phyloP scores from a whole-genome alignment of 1,140 invertebrate species.

The Leptinotarsa defecta region DNA sequence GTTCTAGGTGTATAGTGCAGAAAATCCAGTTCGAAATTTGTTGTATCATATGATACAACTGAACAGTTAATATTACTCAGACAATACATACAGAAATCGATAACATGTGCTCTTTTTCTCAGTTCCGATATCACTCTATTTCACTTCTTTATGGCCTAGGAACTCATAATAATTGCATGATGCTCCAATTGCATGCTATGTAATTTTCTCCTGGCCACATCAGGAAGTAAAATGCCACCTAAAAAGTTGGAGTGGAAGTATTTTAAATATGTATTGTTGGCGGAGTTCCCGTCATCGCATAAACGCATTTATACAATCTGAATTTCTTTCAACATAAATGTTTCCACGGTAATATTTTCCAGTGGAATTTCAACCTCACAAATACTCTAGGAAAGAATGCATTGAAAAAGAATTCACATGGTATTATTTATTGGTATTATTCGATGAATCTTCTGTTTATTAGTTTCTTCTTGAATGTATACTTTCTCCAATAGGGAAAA shows the following conservation, averaged over 20 bases:
- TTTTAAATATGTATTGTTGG: background rate
- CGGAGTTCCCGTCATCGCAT: background rate
- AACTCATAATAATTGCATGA: slow-evolving; percentile 6
- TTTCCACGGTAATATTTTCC: background rate
- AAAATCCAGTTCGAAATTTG: no score
- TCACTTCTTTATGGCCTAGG: background rate
- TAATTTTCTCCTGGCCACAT: background rate
- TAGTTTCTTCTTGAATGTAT: no score
- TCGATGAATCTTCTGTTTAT: background rate
- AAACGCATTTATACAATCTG: background rate
- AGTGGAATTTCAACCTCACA: background rate
- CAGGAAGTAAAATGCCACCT: background rate
- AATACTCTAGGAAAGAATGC: background rate
- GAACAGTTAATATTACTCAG: no score
- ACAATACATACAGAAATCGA: background rate
- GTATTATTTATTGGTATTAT: background rate
- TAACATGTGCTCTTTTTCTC: background rate
- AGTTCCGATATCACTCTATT: background rate
- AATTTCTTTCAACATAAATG: background rate
- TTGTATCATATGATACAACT: no score
- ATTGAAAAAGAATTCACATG: background rate
- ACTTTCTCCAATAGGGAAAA: no score
- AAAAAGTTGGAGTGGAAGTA: background rate
- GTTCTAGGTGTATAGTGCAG: no score
- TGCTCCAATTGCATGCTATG: slow-evolving; percentile 2